Evolutionary conservation across 2,113 vertebrate genomes (phyloP), one percentile per base, ranked within the genome.

Genomic region (Xiphophorus maculatus): DNA sequence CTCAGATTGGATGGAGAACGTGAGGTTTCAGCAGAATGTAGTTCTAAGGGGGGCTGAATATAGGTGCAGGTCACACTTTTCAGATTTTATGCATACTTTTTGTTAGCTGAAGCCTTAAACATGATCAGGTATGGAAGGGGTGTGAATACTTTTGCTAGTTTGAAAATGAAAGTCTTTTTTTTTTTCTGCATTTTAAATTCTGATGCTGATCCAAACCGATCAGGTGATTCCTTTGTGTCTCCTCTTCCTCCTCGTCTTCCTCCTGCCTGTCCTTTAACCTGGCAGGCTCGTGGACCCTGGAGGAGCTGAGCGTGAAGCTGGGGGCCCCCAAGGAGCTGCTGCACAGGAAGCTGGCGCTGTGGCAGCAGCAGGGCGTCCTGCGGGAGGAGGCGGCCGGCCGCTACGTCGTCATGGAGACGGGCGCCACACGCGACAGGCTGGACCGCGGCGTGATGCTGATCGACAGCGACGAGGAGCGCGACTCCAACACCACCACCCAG

Each of bases 281-380:
- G 44, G 4, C 44, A 99, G 98, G 94, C 54, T 95, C 93, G 0
- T 99, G 98, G 97, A 95, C 90, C 0, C 87, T 99, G 92, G 95
- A 97, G 33, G 97, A 98, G 75, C 93, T 99, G 88, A 98, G 97
- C 1, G 88, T 87, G 1, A 95, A 90, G 69, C 94, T 99, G 32
- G 97, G 97, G 14, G 96, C 97, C 70, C 96, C 97, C 0, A 95
- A 93, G 84, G 95, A 96, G 0, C 94, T 96, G 1, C 92, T 98
- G 76, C 96, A 97, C 87, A 95, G 97, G 70, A 98, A 97, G 85
- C 88, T 99, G 93, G 94, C 97, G 0, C 91, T 99, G 87, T 99
- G 98, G 98, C 95, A 98, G 89, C 98, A 99, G 93, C 97, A 98
- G 66, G 97, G 98, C 0, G 96, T 99, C n/a, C 92, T 99, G 80